Base-by-base conservation (phyloP, 2,888 invertebrate species). In the Branchipolynoe longqiensis region DNA sequence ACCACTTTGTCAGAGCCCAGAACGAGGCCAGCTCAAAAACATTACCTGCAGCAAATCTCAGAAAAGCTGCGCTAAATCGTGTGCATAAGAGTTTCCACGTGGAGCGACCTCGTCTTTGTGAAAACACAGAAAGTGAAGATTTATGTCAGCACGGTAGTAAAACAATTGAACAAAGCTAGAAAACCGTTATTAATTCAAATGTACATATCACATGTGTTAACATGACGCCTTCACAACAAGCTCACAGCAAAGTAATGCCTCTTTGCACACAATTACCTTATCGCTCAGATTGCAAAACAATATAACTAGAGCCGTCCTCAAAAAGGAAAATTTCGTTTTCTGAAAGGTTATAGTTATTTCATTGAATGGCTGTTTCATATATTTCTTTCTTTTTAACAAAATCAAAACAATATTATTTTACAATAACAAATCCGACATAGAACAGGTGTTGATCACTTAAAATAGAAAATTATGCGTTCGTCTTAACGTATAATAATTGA, bases 261-360 rank as follows among this genome's bases (percentile, higher is more conserved):
- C 36, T 36, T 38, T 33, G 14, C 12, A 18, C 1, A 33, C n/a
- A 33, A 6, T 69, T 69, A 69, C 69, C 69, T 69, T 69, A 69
- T 69, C 62, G 1, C 31, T 62, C 69, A 22, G 69, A 33, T 69
- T 36, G 69, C 38, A 69, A 69, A 69, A 33, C 22, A 69, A 69
- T 33, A n/a, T 36, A 69, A 36, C 38, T 69, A 69, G 69, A 69
- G 69, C 69, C 69, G 69, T 69, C 69, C 38, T 38, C 69, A 69
- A 36, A 69, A 38, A 69, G 38, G 33, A 69, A 2, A 69, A 69
- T 36, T 18, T 69, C 36, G 38, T 22, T 69, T 4, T 69, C 69
- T 69, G 69, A 69, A 69, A 69, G 38, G 33, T 69, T 25, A 69
- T 48, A n/a, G n/a, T n/a, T n/a, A n/a, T n/a, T n/a, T n/a, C 48